Conservation (phyloP, 1,140 invertebrate genomes). For the Geopemphigus sp. region DNA sequence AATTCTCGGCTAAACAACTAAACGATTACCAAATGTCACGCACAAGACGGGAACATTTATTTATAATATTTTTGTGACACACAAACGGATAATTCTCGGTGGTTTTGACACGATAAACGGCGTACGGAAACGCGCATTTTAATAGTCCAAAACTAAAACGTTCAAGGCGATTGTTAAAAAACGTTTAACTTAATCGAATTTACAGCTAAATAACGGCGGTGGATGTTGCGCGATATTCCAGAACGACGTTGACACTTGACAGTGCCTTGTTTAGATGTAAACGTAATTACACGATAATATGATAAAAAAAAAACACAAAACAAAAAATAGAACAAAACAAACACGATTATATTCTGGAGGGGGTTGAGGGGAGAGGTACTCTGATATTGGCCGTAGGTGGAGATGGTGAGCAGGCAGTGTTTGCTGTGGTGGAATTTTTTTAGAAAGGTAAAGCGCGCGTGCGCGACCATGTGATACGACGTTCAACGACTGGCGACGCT, state of each 20-base stretch:
- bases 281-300: neutral
- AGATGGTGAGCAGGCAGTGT: neutral
- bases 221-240: neutral
- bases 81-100: too few relatives aligned
- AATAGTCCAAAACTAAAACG: too few relatives aligned
- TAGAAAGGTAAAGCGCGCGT: neutral
- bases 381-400: neutral
- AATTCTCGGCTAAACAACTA: neutral
- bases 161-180: too few relatives aligned
- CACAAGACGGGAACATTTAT: neutral
- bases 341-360: neutral
- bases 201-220: too few relatives aligned
- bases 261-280: neutral
- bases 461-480: neutral
- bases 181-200: too few relatives aligned
- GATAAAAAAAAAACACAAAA: neutral
- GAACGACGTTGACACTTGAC: neutral
- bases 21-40: neutral
- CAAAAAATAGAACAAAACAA: neutral
- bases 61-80: too few relatives aligned
- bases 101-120: too few relatives aligned
- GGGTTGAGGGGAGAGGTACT: too few relatives aligned
- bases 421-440: constrained; percentile 25
- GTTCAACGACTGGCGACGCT: neutral
- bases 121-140: too few relatives aligned